Evolutionary conservation across 2,888 invertebrate genomes (phyloP).

Genomic region (Cetonia aurata): DNA sequence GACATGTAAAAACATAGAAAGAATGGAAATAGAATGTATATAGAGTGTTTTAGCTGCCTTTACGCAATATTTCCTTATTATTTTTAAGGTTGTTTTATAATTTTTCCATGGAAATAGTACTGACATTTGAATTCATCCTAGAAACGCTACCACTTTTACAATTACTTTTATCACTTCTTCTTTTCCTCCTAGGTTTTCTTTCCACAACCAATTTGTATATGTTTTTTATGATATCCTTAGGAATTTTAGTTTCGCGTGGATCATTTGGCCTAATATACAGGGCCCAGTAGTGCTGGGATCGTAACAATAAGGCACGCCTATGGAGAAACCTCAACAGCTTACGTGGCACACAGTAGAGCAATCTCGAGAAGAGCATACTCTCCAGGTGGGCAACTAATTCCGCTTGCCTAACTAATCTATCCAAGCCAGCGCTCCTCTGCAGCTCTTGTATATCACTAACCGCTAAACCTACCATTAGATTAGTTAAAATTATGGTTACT

Average conservation of each 20-base stretch:
- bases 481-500: conserved; percentile 85
- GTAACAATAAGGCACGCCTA: conserved; percentile 80
- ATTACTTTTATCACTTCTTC: conserved; percentile 49
- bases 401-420: conserved; percentile 84
- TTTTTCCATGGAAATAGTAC: conserved; percentile 43
- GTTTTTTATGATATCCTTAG: conserved; percentile 80
- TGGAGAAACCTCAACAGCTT: conserved; percentile 76
- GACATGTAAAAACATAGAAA: too few species aligned
- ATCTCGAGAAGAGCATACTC: conserved; percentile 83
- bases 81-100: background rate
- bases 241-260: conserved; percentile 83
- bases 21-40: too few species aligned
- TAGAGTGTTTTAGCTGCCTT: too few species aligned
- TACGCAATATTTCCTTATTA: too few species aligned
- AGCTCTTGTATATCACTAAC: conserved; percentile 88
- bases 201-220: conserved; percentile 82
- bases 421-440: conserved; percentile 83
- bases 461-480: conserved; percentile 86
- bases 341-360: conserved; percentile 74
- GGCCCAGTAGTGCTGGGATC: conserved; percentile 79
- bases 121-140: conserved; percentile 41
- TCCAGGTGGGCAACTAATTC: conserved; percentile 86
- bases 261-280: conserved; percentile 86
- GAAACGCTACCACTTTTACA: conserved; percentile 29
- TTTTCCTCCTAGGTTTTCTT: conserved; percentile 72